These are phyloP conservation scores for Crypturellus undulatus DNA, from an alignment of 2,113 vertebrate genomes.

Conservation along the genomic window DNA sequence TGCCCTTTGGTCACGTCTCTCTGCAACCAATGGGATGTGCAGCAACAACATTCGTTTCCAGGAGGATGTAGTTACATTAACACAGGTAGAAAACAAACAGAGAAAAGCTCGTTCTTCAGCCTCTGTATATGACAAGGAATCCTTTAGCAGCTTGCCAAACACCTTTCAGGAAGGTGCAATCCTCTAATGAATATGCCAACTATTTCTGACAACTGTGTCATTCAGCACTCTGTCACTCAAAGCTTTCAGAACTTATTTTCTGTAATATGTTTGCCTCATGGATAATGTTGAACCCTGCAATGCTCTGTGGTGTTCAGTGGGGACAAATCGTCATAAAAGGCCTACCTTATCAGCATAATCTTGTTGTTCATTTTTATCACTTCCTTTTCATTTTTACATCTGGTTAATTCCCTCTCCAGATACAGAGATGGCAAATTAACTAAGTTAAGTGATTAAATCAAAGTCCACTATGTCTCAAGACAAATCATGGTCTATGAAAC, in stretches of 20 bases:
- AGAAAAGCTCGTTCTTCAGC: background rate
- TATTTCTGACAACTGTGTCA: background rate
- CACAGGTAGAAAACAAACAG: background rate
- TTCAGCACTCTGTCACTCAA: background rate
- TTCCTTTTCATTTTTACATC: constrained; percentile 31
- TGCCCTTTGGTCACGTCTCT: background rate
- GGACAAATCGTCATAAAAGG: background rate
- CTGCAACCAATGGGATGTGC: background rate
- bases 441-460: background rate
- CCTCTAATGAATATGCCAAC: background rate
- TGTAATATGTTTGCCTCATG: background rate
- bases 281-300: background rate
- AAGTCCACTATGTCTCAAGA: background rate
- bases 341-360: background rate
- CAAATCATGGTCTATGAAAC: background rate
- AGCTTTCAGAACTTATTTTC: background rate
- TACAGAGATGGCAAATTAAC: background rate
- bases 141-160: background rate
- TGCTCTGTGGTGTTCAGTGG: background rate
- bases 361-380: background rate
- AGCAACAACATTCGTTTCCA: background rate
- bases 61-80: background rate
- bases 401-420: background rate
- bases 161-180: background rate
- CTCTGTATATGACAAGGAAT: background rate